These are phyloP conservation scores for Eupithecia inturbata DNA, from an alignment of 2,888 invertebrate species.

Conservation along the genomic window DNA sequence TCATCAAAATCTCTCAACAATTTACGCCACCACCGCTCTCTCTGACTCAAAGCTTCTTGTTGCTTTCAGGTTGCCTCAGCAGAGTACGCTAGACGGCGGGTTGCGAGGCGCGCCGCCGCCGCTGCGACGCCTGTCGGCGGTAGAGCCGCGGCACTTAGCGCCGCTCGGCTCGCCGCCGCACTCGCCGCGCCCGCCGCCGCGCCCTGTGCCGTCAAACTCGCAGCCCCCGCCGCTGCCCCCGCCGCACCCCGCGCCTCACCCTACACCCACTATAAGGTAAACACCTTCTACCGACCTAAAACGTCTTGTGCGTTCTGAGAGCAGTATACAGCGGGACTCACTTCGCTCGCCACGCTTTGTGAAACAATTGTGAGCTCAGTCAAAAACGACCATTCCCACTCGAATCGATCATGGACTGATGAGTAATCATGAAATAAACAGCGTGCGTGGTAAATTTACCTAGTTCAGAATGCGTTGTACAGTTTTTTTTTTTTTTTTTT, in stretches of 20 bases:
- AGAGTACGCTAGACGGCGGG: constrained; percentile 87
- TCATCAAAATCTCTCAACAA: not conserved
- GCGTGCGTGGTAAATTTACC: not conserved
- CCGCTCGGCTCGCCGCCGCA: constrained; percentile 76
- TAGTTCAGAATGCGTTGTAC: not conserved
- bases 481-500: too few relatives aligned
- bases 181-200: constrained; percentile 69
- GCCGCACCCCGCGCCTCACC: constrained; percentile 28
- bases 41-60: not conserved
- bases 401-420: not conserved
- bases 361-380: not conserved
- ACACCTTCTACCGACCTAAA: not conserved
- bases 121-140: constrained; percentile 75
- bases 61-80: constrained; percentile 84
- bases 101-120: constrained; percentile 80
- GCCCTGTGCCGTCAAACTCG: constrained; percentile 61
- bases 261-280: constrained; percentile 57
- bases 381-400: not conserved
- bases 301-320: not conserved
- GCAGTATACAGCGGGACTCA: not conserved
- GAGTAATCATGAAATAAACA: constrained; percentile 2
- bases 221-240: constrained; percentile 56
- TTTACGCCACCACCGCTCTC: not conserved
- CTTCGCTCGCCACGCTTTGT: not conserved
- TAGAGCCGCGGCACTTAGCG: constrained; percentile 85